Percentiles rank a stretch among this genome's conserved stretches.
These are phyloP conservation scores for Apostichopus leukothele DNA, from an alignment of 53 echinoderm and acorn worm species.

Conservation along the genomic window DNA sequence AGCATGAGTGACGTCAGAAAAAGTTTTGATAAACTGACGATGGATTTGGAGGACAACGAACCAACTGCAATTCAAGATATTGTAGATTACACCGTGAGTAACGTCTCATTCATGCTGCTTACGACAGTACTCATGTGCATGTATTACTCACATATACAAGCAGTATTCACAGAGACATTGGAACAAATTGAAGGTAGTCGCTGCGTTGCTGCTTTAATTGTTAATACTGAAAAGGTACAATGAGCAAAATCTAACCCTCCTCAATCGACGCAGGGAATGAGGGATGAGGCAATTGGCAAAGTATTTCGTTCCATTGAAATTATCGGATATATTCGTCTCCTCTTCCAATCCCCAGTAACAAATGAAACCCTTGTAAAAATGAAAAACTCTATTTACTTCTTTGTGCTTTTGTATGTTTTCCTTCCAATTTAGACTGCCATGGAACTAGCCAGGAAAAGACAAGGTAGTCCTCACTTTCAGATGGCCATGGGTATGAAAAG, in stretches of 20 bases:
- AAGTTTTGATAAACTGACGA: conserved; percentile 35
- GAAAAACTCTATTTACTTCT: no score
- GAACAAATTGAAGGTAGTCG: no score
- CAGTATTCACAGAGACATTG: no score
- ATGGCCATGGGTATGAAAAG: conserved; percentile 69
- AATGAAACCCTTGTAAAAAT: no score
- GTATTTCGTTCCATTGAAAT: background rate
- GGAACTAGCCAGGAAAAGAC: conserved; percentile 72
- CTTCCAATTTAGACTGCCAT: conserved; percentile 58
- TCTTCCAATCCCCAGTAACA: no score
- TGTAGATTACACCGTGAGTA: conserved; percentile 10
- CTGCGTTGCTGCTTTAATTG: background rate
- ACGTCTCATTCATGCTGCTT: background rate
- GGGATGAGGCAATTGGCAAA: background rate
- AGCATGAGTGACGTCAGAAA: conserved; percentile 25
- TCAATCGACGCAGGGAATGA: background rate
- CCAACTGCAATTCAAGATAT: conserved; percentile 13
- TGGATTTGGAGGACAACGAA: conserved; percentile 24
- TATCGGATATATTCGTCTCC: no score
- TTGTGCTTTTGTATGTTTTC: no score
- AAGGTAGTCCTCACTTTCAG: conserved; percentile 85
- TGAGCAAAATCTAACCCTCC: background rate
- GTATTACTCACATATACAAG: no score
- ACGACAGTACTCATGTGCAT: background rate
- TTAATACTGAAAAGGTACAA: background rate